These are phyloP conservation scores for Hydrophis major DNA, from an alignment of 2,797 vertebrate species.

Conservation along the genomic window DNA sequence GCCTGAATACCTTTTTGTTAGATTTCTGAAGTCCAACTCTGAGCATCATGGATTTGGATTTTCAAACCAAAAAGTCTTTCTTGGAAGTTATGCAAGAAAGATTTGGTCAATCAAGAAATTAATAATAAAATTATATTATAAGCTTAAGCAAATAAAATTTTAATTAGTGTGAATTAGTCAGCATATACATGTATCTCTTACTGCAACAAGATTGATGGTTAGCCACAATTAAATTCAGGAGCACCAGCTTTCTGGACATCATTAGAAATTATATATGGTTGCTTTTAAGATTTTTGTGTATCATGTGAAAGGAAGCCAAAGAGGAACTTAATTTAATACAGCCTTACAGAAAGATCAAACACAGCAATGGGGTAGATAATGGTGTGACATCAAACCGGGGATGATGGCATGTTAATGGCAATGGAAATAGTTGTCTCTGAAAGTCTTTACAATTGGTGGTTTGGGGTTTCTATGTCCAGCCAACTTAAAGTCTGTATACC, in stretches of 20 bases:
- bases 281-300: neutral
- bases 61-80: neutral
- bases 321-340: neutral
- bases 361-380: neutral
- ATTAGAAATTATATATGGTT: neutral
- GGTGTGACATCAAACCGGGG: neutral
- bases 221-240: neutral
- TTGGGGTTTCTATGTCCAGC: neutral
- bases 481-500: neutral
- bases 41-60: neutral
- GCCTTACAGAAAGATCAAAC: neutral
- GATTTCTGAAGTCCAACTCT: neutral
- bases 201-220: neutral
- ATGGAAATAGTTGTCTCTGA: neutral
- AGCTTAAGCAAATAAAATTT: neutral
- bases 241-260: neutral
- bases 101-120: neutral
- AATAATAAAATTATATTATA: neutral
- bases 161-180: neutral
- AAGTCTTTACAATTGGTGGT: neutral
- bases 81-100: neutral
- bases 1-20: conserved; percentile 33
- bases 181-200: neutral
- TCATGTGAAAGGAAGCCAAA: neutral
- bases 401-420: neutral